A percentile compares a stretch with the other conserved stretches of the same genome.
Conservation (phyloP, 2,113 vertebrate species). For the Pyrgilauda ruficollis region DNA sequence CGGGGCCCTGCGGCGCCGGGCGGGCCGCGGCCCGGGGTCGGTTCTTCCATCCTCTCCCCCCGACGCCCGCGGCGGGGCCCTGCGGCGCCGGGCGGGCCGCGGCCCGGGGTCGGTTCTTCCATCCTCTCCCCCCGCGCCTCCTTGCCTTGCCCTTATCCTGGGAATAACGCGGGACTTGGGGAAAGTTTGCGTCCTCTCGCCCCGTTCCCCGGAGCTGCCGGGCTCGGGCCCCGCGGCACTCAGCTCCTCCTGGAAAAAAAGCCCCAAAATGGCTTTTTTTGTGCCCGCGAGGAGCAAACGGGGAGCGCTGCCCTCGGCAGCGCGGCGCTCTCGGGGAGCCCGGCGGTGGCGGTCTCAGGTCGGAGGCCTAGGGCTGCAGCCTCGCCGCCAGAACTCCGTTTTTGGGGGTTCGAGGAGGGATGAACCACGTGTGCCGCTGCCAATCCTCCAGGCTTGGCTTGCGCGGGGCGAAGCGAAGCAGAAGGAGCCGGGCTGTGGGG, state of each 20-base stretch:
- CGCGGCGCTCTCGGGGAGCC: neutral
- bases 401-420: neutral
- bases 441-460: neutral
- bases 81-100: neutral
- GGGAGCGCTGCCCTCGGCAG: neutral
- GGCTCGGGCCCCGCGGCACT: neutral
- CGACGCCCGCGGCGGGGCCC: neutral
- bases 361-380: neutral
- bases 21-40: too few relatives aligned
- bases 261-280: neutral
- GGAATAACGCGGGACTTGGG: neutral
- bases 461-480: neutral
- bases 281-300: too few relatives aligned
- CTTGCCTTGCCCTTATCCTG: neutral
- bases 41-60: too few relatives aligned
- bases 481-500: neutral
- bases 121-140: neutral
- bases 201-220: neutral
- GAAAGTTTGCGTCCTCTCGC: constrained; percentile 2
- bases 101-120: neutral
- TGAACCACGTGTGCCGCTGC: neutral
- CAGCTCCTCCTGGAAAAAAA: neutral
- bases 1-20: too few relatives aligned
- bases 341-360: neutral
- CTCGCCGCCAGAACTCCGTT: neutral